A percentile compares a stretch with the other conserved stretches of the same genome.
Conservation (phyloP, 2,797 vertebrate genomes). For the Falco cherrug region DNA sequence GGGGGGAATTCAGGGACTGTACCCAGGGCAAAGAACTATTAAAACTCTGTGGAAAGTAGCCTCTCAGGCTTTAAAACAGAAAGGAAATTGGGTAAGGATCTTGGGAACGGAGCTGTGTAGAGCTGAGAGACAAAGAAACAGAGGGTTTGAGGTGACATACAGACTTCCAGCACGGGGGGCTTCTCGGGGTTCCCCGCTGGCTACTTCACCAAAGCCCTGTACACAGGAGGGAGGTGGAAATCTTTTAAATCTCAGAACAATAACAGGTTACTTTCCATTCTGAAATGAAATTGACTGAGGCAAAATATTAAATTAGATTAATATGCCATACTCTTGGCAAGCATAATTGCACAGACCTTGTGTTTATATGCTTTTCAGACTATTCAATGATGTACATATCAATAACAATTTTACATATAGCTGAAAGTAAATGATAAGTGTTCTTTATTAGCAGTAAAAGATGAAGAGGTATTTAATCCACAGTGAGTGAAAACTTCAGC, state of each 20-base stretch:
- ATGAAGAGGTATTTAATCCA: background rate
- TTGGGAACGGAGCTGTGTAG: background rate
- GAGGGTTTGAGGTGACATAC: background rate
- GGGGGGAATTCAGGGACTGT: background rate
- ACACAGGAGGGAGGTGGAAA: background rate
- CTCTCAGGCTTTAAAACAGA: background rate
- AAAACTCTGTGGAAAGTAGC: background rate
- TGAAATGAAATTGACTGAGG: constrained; percentile 1
- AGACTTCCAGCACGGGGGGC: background rate
- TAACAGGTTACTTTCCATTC: background rate
- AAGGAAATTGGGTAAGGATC: background rate
- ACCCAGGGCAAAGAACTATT: background rate
- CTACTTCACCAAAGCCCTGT: background rate
- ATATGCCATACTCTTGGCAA: background rate
- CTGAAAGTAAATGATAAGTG: constrained; percentile 39
- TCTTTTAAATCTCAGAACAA: background rate
- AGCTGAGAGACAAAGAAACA: background rate
- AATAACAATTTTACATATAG: constrained; percentile 34
- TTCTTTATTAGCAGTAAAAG: constrained; percentile 53
- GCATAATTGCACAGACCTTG: background rate
- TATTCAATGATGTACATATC: background rate
- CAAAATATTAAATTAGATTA: constrained; percentile 46
- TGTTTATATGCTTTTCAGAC: constrained; percentile 43
- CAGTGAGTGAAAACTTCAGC: background rate
- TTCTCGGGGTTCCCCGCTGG: background rate